Evolutionary conservation across 35 echinoderm and acorn worm species (phyloP), one percentile per base, ranked within the genome.

Genomic region (Hemicentrotus pulcherrimus): DNA sequence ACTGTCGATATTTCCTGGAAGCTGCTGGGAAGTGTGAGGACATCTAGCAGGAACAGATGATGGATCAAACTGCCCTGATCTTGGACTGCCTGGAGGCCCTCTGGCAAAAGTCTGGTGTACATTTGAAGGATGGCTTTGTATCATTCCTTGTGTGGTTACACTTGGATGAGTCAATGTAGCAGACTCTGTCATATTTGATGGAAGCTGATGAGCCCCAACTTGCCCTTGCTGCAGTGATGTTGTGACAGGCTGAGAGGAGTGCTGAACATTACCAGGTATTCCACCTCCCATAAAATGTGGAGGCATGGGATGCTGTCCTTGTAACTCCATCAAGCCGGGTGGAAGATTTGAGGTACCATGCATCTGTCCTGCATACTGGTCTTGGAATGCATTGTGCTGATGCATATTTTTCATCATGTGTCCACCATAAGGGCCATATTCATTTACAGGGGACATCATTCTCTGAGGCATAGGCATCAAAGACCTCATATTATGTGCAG

Each of bases 401-500:
- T 90, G 88, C 5, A 93, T 93, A 47, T 58, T 93, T 47, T 58
- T 93, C 91, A 93, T 58, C 45, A 93, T 93, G 48, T 93, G 91
- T 50, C n/a, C 48, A n/a, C n/a, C n/a, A 93, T 93, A 93, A 18
- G 46, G 46, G 10, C 91, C 91, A 93, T 93, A 93, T 50, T 93
- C 91, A 31, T 31, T 47, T 4, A 93, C 47, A 47, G 91, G 91
- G 16, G 46, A 47, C 91, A 50, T 47, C 91, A 47, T 47, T 58
- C 91, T 93, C 91, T 93, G 91, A 50, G 91, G 48, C 48, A 93
- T 58, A 28, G 91, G 48, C 91, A 93, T 93, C 48, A 93, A 58
- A 24, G 91, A 58, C 48, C 48, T 93, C 91, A 93, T 93, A 28
- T 47, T 47, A 93, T 47, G 91, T 13, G 32, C 32, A 47, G 32